These are phyloP conservation scores for Cyaniris semiargus DNA, from an alignment of 2,888 invertebrate species.

Conservation along the genomic window DNA sequence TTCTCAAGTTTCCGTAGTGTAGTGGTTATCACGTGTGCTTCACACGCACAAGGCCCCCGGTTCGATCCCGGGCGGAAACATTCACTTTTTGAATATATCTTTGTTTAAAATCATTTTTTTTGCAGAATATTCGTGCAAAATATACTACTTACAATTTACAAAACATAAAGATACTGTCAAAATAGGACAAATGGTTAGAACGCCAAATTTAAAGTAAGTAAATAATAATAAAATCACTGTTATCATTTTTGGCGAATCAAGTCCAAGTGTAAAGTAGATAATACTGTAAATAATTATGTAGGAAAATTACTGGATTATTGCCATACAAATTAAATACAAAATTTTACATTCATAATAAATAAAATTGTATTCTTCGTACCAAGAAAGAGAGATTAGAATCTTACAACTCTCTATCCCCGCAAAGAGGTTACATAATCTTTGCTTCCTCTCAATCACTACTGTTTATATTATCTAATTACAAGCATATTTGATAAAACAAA, in stretches of 20 bases:
- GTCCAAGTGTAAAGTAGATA: background rate
- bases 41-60: conserved; percentile 88
- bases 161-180: too few species aligned
- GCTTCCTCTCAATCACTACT: conserved; percentile 45
- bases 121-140: background rate
- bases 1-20: conserved; percentile 83
- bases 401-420: conserved; percentile 60
- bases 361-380: conserved; percentile 60
- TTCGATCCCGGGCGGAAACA: conserved; percentile 87
- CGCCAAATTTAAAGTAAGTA: too few species aligned
- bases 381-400: conserved; percentile 56
- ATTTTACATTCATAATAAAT: background rate
- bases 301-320: too few species aligned
- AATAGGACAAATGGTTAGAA: too few species aligned
- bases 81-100: background rate
- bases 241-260: too few species aligned
- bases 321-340: too few species aligned
- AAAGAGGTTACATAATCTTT: conserved; percentile 48
- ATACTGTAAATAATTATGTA: too few species aligned
- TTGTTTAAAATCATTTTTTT: background rate
- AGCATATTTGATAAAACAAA: conserved; percentile 33
- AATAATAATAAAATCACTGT: too few species aligned
- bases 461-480: conserved; percentile 28
- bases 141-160: too few species aligned
- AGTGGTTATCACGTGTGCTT: conserved; percentile 90